Conservation (phyloP, 2,113 vertebrate species). For the Pogonocichla stellata region DNA sequence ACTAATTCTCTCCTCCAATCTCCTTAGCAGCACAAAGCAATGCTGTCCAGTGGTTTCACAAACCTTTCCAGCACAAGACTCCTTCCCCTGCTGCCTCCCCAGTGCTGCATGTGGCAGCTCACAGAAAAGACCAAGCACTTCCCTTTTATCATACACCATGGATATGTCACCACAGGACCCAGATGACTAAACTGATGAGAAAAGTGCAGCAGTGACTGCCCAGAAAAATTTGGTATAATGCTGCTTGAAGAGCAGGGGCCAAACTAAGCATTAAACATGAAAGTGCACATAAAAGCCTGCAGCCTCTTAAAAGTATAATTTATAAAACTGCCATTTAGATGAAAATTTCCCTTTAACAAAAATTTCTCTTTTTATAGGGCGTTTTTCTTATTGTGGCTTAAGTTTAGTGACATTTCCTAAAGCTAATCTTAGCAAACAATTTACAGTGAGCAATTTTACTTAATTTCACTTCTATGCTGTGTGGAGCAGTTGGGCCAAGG, state of each 20-base stretch:
- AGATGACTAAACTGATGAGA: constrained; percentile 6
- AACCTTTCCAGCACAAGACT: not conserved
- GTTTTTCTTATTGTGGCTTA: not conserved
- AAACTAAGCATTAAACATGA: not conserved
- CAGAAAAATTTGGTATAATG: not conserved
- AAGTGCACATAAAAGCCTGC: not conserved
- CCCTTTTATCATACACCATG: not conserved
- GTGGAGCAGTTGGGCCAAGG: not conserved
- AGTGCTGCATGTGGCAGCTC: not conserved
- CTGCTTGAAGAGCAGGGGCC: not conserved
- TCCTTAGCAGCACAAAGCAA: not conserved
- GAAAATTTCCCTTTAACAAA: not conserved
- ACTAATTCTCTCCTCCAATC: not conserved
- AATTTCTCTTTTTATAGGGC: not conserved
- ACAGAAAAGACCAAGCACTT: not conserved
- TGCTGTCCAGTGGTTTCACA: not conserved
- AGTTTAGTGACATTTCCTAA: not conserved
- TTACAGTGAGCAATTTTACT: not conserved
- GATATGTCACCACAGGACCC: not conserved
- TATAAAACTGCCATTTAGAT: not conserved
- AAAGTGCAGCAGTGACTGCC: not conserved
- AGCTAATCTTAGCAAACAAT: not conserved
- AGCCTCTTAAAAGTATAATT: not conserved
- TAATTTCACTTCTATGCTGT: not conserved
- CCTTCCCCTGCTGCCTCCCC: not conserved